Evolutionary conservation across 2,888 invertebrate species (phyloP), one percentile per base, ranked within the genome.

Genomic region (Drosophila anomelani): DNA sequence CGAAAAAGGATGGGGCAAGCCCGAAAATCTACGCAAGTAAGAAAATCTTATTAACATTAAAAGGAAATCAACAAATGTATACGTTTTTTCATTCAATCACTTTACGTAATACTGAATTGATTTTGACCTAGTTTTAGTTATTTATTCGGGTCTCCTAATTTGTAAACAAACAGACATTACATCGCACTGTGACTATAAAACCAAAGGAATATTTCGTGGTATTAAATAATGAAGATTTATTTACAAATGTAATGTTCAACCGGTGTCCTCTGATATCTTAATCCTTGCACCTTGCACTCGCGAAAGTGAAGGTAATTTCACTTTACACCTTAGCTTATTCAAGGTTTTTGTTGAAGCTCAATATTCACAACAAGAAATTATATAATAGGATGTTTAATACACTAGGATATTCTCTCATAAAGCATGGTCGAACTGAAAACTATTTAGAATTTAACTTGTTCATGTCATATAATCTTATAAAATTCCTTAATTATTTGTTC

Each of bases 1-100:
- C 91, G 97, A 96, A 2, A 97, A 97, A 94, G 98, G 98, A 87
- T 99, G 99, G 99, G 99, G 99, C 8, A 96, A 96, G 91, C 97
- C 98, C 29, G 97, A 98, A 88, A 96, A 97, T 92, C 94, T 99
- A 67, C 95, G 96, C 93, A 96, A 96, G 98, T 96, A 93, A 91
- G 83, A 43, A 54, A 38, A 51, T 39, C 38, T 17, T 47, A 7
- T 55, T 64, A 71, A 63, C 68, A 79, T 9, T 29, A 8, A 20
- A 15, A 51, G 0, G 15, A 55, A 36, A 23, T 38, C 49, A 13
- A 38, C 15, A 46, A 57, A 8, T 34, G 2, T 15, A 36, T 56
- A 43, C 13, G 26, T 38, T n/a, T 47, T 47, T n/a, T n/a, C 20
- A 26, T n/a, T 32, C 32, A 15, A 20, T 26, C 49, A 41, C 26